Base-by-base conservation (phyloP, 2,797 vertebrate genomes). In the Sylvia borin region DNA sequence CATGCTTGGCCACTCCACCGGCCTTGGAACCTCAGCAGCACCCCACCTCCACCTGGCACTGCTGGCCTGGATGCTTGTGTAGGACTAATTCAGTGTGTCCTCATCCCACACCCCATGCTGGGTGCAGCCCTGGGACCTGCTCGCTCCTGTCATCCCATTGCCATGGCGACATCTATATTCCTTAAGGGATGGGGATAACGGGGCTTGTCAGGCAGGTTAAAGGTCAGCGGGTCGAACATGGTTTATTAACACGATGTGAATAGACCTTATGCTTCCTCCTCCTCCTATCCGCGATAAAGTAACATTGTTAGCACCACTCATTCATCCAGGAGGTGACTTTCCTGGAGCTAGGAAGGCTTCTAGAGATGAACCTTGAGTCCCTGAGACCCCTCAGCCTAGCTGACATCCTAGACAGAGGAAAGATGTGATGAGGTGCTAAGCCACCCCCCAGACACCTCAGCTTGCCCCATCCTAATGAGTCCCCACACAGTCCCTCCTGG, bases 181-280 rank as follows among this genome's bases (percentile, higher is more conserved):
- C 92, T 93, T 79, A 90, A 76, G 60, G 85, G 68, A 91, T 45
- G 25, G 34, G 91, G 91, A 94, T 95, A 95, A 96, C 32, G 1
- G 90, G 61, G 45, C 68, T 90, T 92, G 77, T 83, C 40, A 20
- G 31, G 66, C 58, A 61, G 94, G 94, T 81, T 94, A 97, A 90
- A 95, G 96, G 95, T 93, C 94, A 89, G 54, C 0, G 5, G 61
- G 89, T 94, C 38, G 47, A 96, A 94, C 75, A 74, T 0, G 42
- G 65, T 83, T 96, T 95, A 92, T 95, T 92, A 96, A 95, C 82
- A 65, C 72, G 67, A 88, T 0, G 1, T 8, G 18, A 85, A 92
- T 22, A 94, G 60, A 67, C 36, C 38, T 38, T 36, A 47, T 64
- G 53, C 80, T 65, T 72, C 66, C 75, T 72, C 40, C 85, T 72